Percentiles rank a stretch among this genome's conserved stretches.
Conservation (phyloP, 92 coral and sea anemone species). For the Parazoanthus atlanticus region DNA sequence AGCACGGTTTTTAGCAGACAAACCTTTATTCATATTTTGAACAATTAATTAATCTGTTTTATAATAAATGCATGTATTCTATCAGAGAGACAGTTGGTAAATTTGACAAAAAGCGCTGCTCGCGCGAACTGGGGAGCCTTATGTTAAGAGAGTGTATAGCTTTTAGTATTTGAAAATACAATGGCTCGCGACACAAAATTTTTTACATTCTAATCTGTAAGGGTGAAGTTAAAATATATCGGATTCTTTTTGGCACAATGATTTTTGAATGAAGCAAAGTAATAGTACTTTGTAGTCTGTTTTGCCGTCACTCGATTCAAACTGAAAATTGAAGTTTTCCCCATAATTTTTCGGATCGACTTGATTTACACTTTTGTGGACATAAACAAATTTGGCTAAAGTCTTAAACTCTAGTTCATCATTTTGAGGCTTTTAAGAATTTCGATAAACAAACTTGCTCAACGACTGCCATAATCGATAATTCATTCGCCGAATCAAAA, state of each 20-base stretch:
- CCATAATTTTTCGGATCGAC: neutral
- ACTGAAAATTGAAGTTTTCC: neutral
- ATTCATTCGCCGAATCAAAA: no score
- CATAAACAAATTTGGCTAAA: neutral
- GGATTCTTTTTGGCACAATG: neutral
- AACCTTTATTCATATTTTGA: no score
- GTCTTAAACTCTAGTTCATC: no score
- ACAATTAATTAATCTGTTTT: neutral
- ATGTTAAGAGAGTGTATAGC: neutral
- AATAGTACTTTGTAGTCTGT: no score
- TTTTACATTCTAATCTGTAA: neutral
- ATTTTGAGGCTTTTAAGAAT: neutral
- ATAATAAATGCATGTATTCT: neutral
- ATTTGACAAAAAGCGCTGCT: neutral
- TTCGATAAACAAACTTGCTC: neutral
- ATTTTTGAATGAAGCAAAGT: neutral
- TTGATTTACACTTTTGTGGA: no score
- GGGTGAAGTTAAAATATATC: neutral
- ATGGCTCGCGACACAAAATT: neutral
- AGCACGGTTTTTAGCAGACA: neutral
- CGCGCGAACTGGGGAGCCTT: neutral
- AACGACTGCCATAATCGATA: no score
- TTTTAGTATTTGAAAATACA: no score
- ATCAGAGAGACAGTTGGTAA: neutral
- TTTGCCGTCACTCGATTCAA: neutral